Percentiles rank a stretch among this genome's conserved stretches.
Evolutionary conservation across 2,113 vertebrate genomes (phyloP).

Genomic region (Gopherus flavomarginatus): DNA sequence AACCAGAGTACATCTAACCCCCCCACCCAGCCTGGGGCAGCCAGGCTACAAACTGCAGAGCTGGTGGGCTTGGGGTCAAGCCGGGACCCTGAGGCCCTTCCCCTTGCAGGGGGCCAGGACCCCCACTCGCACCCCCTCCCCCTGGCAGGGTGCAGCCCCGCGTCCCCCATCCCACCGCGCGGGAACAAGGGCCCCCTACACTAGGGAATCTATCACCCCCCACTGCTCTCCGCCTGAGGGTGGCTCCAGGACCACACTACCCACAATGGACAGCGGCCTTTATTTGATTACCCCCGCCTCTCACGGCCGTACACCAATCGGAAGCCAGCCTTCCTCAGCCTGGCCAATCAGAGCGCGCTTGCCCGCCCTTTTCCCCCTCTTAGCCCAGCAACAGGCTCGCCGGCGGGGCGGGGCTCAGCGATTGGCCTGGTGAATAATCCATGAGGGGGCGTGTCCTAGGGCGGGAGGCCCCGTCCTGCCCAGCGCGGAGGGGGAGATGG

Average conservation of each 20-base stretch:
- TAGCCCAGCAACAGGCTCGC: background rate
- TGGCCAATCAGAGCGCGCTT: constrained; percentile 46
- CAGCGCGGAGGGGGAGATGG: constrained; percentile 84
- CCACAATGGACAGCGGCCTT: rapidly evolving
- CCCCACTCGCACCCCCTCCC: no score
- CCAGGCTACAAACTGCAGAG: no score
- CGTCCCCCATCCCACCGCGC: no score
- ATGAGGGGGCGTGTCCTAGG: constrained; percentile 41
- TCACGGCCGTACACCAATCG: background rate
- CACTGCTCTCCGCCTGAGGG: background rate
- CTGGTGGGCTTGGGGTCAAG: no score
- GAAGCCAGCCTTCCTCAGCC: background rate
- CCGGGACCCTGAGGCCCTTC: no score
- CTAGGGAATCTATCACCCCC: rapidly evolving
- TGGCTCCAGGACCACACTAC: background rate
- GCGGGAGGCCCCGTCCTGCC: constrained; percentile 64
- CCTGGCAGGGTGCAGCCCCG: no score
- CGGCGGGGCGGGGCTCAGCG: background rate
- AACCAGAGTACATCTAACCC: no score
- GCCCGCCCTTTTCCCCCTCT: background rate
- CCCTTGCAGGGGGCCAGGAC: no score
- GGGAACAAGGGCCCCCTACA: rapidly evolving
- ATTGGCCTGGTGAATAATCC: constrained; percentile 81
- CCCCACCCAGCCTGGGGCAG: no score
- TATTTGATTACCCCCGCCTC: rapidly evolving